Evolutionary conservation across 2,797 vertebrate genomes (phyloP).

Genomic region (Cynopterus sphinx): DNA sequence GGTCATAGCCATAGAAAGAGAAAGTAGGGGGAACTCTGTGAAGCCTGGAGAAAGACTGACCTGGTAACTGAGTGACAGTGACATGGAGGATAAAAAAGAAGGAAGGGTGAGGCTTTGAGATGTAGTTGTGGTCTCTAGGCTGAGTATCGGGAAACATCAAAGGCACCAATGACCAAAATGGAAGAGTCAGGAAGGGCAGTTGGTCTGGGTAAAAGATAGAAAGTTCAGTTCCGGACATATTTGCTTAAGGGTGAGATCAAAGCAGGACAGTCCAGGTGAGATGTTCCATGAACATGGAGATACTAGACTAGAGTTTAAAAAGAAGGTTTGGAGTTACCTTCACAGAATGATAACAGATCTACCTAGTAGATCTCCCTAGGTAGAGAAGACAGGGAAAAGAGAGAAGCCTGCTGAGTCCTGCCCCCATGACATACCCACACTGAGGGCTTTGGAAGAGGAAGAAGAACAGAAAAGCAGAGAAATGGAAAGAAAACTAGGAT

Average conservation of each 20-base stretch:
- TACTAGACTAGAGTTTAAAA: background rate
- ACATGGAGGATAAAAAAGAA: too few species aligned
- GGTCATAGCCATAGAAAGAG: background rate
- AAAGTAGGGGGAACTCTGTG: background rate
- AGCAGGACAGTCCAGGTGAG: background rate
- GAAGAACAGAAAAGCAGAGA: background rate
- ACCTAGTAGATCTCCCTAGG: background rate
- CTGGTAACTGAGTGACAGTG: background rate
- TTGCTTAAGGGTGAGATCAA: background rate
- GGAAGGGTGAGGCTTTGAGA: background rate
- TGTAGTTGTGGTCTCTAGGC: background rate
- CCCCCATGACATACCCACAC: background rate
- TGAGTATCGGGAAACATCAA: background rate
- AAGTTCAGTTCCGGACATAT: background rate
- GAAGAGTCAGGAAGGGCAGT: too few species aligned
- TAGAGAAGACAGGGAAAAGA: background rate
- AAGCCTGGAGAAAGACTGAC: background rate
- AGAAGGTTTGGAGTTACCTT: background rate
- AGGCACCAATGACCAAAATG: background rate
- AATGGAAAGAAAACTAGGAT: background rate
- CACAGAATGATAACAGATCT: rapidly evolving
- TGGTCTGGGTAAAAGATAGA: rapidly evolving
- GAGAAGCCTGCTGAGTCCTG: background rate
- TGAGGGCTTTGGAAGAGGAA: background rate
- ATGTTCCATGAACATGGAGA: background rate